These are phyloP conservation scores for Saimiri boliviensis DNA, from an alignment of 2,113 vertebrate species.

Conservation along the genomic window DNA sequence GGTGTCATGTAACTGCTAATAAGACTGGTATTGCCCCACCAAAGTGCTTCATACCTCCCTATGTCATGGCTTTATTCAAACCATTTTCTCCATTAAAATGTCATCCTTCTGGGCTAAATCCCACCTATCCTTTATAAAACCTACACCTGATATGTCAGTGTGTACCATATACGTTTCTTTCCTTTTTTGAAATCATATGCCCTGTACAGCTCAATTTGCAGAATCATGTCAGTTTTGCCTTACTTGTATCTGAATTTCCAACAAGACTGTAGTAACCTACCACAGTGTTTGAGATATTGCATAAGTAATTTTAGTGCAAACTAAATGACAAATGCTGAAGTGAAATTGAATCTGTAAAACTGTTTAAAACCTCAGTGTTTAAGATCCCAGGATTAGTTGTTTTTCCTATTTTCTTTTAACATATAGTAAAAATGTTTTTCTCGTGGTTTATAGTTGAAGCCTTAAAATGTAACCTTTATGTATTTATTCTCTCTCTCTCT, in stretches of 20 bases:
- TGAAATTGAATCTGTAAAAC: constrained; percentile 22
- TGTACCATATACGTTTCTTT: neutral
- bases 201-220: neutral
- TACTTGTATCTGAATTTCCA: neutral
- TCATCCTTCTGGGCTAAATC: neutral
- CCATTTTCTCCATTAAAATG: constrained; percentile 9
- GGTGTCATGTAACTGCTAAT: neutral
- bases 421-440: neutral
- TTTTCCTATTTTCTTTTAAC: neutral
- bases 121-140: neutral
- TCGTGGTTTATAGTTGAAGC: neutral
- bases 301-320: neutral
- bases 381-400: neutral
- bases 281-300: neutral
- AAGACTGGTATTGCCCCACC: neutral
- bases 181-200: neutral
- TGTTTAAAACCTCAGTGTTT: neutral
- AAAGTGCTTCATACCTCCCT: neutral
- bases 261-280: neutral
- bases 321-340: neutral
- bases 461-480: neutral
- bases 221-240: neutral
- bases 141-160: neutral
- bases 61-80: neutral
- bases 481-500: too few relatives aligned